Evolutionary conservation across 2,113 vertebrate species (phyloP).

Genomic region (Otus sunia): DNA sequence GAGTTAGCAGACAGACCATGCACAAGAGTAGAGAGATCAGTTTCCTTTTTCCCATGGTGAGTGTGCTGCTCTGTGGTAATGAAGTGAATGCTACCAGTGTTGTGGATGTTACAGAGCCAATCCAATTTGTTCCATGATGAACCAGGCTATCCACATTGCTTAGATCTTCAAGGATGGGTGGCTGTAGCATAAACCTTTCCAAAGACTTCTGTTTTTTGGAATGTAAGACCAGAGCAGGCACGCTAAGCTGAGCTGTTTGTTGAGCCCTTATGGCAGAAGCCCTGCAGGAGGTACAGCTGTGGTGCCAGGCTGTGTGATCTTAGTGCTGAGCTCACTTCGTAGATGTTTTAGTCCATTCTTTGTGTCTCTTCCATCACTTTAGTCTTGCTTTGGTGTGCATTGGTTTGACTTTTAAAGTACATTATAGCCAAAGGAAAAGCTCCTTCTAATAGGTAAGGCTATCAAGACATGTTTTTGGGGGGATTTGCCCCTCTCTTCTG

Average conservation of each 20-base stretch:
- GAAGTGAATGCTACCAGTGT: background rate
- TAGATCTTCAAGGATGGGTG: background rate
- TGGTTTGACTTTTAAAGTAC: background rate
- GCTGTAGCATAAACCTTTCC: background rate
- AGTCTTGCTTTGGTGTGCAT: background rate
- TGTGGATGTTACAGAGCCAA: background rate
- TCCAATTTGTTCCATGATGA: background rate
- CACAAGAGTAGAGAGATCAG: background rate
- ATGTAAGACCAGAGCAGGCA: background rate
- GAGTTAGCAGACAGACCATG: background rate
- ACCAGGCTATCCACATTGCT: background rate
- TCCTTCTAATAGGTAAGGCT: background rate
- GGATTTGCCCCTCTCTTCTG: background rate
- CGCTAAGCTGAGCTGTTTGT: background rate
- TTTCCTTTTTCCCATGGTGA: background rate
- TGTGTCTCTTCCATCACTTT: background rate
- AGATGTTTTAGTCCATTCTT: background rate
- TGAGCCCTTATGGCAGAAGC: background rate
- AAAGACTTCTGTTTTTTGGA: background rate
- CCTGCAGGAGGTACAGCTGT: background rate
- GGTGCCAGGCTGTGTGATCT: background rate
- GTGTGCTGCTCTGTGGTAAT: background rate
- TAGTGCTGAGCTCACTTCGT: background rate
- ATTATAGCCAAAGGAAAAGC: background rate
- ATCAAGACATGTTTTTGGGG: background rate